These are phyloP conservation scores for Epinotia bilunana DNA, from an alignment of 2,888 invertebrate genomes.

Conservation along the genomic window DNA sequence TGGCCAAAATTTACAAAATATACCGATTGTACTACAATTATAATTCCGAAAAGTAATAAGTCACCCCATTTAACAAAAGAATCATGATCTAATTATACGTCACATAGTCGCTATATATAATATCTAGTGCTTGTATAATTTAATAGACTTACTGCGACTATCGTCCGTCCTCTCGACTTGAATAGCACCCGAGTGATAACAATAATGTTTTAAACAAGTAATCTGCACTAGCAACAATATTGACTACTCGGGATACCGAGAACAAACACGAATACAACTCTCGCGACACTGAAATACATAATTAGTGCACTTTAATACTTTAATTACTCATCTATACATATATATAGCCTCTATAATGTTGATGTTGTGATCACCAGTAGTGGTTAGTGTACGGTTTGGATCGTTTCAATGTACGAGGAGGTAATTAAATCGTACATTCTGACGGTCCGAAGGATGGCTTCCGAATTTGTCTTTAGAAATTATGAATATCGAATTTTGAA, in stretches of 20 bases:
- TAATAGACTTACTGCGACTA: slow-evolving; percentile 36
- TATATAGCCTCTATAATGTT: slow-evolving; percentile 48
- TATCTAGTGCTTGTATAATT: slow-evolving; percentile 30
- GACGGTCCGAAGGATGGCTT: slow-evolving; percentile 56
- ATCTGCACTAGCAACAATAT: slow-evolving; percentile 18
- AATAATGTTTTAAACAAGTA: slow-evolving; percentile 1
- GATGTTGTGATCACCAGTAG: slow-evolving; percentile 63
- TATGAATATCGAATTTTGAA: slow-evolving; percentile 47
- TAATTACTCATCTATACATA: slow-evolving; percentile 43
- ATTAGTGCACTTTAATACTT: slow-evolving; percentile 33
- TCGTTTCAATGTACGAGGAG: slow-evolving; percentile 53
- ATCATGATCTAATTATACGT: slow-evolving; percentile 1
- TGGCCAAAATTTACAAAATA: slow-evolving; percentile 41
- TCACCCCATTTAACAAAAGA: neutral
- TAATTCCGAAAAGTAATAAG: neutral
- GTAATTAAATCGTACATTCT: slow-evolving; percentile 50
- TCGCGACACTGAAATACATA: slow-evolving; percentile 13
- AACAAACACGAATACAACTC: slow-evolving; percentile 2
- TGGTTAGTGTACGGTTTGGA: slow-evolving; percentile 56
- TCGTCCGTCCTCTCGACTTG: slow-evolving; percentile 42
- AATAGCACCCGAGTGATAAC: slow-evolving; percentile 24
- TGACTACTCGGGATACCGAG: slow-evolving; percentile 3
- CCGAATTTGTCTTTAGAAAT: slow-evolving; percentile 54
- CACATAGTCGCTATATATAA: slow-evolving; percentile 11
- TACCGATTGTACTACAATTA: slow-evolving; percentile 30